Conservation (phyloP, 2,113 vertebrate genomes). For the Gorsachius goisagi region DNA sequence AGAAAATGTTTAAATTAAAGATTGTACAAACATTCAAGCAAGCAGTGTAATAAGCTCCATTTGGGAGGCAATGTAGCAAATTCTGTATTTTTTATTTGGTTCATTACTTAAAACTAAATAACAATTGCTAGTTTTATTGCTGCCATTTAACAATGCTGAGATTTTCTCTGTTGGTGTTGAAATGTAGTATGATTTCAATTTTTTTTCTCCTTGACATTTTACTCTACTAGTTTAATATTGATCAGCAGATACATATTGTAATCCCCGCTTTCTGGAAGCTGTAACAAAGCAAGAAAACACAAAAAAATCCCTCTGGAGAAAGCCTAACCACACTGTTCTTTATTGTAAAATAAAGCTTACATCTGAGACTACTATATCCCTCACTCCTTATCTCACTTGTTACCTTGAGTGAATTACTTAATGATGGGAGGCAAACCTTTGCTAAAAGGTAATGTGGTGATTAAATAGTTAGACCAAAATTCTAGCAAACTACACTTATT, state of each 20-base stretch:
- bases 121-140: conserved; percentile 65
- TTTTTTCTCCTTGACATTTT: conserved; percentile 59
- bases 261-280: conserved; percentile 30
- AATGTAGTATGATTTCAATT: conserved; percentile 48
- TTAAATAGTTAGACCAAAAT: conserved; percentile 34
- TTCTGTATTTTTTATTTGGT: conserved; percentile 70
- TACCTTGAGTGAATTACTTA: conserved; percentile 26
- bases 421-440: conserved; percentile 16
- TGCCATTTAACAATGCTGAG: conserved; percentile 42
- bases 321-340: background rate
- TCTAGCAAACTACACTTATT: background rate
- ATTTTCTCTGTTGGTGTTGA: conserved; percentile 63
- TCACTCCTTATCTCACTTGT: conserved; percentile 12
- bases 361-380: background rate
- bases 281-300: conserved; percentile 12
- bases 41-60: conserved; percentile 57
- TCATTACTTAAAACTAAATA: conserved; percentile 78
- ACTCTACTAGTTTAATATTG: conserved; percentile 54
- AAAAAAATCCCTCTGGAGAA: background rate
- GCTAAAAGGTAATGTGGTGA: conserved; percentile 23
- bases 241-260: conserved; percentile 52
- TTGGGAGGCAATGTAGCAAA: conserved; percentile 63
- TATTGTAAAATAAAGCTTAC: conserved; percentile 10
- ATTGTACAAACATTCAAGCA: conserved; percentile 65
- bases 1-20: conserved; percentile 74